phyloP scores from a whole-genome alignment of 2,113 vertebrate species.

The Lathamus discolor region DNA sequence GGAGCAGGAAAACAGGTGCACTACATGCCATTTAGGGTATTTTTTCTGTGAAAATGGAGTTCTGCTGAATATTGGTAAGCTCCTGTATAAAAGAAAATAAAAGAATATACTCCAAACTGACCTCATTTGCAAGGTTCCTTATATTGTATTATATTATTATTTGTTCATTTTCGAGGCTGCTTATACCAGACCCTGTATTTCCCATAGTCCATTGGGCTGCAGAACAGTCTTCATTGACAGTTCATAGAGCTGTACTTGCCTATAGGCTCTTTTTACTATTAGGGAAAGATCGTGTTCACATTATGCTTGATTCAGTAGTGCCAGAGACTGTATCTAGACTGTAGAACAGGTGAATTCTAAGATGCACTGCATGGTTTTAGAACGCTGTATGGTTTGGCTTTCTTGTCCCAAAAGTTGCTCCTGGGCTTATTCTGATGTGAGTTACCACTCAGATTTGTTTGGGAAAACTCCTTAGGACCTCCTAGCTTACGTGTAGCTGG shows the following conservation, averaged over 20 bases:
- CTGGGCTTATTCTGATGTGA: neutral
- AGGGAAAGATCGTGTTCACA: neutral
- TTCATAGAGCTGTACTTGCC: neutral
- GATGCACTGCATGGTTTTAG: neutral
- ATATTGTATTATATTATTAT: too few species aligned
- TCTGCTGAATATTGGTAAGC: neutral
- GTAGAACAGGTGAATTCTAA: neutral
- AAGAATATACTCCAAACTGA: neutral
- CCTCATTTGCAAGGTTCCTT: neutral
- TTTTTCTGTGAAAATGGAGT: neutral
- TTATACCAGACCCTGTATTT: neutral
- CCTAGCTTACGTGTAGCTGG: neutral
- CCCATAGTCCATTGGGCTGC: too few species aligned
- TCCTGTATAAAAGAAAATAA: neutral
- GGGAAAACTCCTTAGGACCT: neutral
- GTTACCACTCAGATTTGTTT: neutral
- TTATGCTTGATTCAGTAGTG: neutral
- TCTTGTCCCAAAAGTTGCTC: neutral
- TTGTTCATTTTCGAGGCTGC: neutral
- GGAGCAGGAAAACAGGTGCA: neutral
- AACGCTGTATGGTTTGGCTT: neutral
- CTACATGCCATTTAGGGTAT: neutral
- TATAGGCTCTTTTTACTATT: rapidly evolving
- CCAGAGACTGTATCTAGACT: neutral
- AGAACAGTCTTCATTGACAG: neutral